Evolutionary conservation across 2,888 invertebrate species (phyloP), one percentile per base, ranked within the genome.

Genomic region (Polymixis flavicincta): DNA sequence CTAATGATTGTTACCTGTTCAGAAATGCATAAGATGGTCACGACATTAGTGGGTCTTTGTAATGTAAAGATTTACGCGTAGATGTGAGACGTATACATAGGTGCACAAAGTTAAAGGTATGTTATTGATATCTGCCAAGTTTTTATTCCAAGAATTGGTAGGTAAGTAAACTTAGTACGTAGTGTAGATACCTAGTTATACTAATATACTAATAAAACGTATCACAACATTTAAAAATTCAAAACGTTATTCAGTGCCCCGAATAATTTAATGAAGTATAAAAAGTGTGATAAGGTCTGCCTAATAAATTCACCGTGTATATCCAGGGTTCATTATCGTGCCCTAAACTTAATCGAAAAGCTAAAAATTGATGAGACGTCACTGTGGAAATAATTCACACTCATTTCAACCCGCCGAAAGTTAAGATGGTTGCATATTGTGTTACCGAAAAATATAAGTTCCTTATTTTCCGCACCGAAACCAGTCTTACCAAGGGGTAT

Each of bases 341-440:
- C 87, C 88, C 90, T 90, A 87, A 90, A 88, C 89, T 90, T 93
- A 93, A 93, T 93, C 90, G 91, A 92, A 93, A 92, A 88, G 84
- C 87, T 90, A 90, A 92, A 91, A 93, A 91, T 91, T 92, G 90
- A 93, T 92, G 92, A 89, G 89, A 92, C 89, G 89, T 92, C 92
- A 91, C 87, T 82, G 87, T 87, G 55, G 89, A 91, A 93, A 92
- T 92, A 90, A 92, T 91, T 92, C 92, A 89, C 89, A 87, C 84
- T 83, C 85, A 78, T 82, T 76, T 72, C 71, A 71, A 74, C 65
- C 60, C 48, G 68, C 75, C 74, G 67, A 79, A 79, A 57, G 22
- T 82, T 74, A 83, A 70, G 84, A 55, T 17, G 57, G 8, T 50
- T 82, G 28, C 55, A 85, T 66, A 85, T 73, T 48, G 13, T 1